These are phyloP conservation scores for Gopherus evgoodei DNA, from an alignment of 2,113 vertebrate species.

Conservation along the genomic window DNA sequence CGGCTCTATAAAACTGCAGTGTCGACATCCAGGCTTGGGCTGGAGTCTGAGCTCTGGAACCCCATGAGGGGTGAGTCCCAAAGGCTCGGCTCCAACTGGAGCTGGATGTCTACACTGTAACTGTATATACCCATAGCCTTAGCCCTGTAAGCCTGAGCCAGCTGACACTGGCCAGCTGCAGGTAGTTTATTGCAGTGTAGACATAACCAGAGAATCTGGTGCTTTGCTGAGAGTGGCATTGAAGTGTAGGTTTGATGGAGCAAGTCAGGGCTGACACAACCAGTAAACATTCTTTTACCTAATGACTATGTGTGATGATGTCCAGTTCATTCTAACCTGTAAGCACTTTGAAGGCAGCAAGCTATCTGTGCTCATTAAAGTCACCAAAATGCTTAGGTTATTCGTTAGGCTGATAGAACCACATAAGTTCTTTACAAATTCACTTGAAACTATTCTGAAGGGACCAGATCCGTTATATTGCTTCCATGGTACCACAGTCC, in stretches of 20 bases:
- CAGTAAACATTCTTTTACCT: rapidly evolving
- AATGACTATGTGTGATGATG: rapidly evolving
- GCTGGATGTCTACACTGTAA: too few relatives aligned
- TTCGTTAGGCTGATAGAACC: not conserved
- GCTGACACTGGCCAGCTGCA: too few relatives aligned
- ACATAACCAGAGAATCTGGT: too few relatives aligned
- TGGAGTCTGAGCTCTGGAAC: too few relatives aligned
- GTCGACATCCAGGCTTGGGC: too few relatives aligned
- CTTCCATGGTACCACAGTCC: not conserved
- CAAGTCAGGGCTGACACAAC: rapidly evolving
- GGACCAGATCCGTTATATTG: not conserved
- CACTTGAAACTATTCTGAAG: not conserved
- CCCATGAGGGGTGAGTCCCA: too few relatives aligned
- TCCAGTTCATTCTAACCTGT: too few relatives aligned
- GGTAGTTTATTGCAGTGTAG: too few relatives aligned
- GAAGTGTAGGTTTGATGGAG: not conserved
- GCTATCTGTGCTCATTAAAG: not conserved
- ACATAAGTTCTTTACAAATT: not conserved
- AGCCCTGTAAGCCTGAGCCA: too few relatives aligned
- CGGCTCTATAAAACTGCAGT: too few relatives aligned
- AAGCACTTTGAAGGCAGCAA: not conserved
- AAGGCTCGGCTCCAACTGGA: too few relatives aligned
- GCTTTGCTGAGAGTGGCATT: not conserved
- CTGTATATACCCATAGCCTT: too few relatives aligned
- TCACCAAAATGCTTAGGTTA: not conserved